phyloP scores from a whole-genome alignment of 2,888 invertebrate genomes.

The Galeruca laticollis region DNA sequence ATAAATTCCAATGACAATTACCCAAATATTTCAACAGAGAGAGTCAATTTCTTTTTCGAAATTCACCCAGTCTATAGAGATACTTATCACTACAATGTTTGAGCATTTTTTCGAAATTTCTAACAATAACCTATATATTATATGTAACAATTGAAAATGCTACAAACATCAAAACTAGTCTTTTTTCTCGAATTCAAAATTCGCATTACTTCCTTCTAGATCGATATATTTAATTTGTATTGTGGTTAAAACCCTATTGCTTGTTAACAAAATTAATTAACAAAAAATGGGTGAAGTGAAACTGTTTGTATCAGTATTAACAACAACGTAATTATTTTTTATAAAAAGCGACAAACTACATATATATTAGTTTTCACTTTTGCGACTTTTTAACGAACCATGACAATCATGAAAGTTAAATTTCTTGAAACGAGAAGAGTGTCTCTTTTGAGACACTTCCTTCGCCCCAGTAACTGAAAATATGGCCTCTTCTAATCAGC shows the following conservation, averaged over 20 bases:
- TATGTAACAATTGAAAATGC: no score
- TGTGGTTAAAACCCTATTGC: background rate
- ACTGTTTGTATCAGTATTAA: conserved; percentile 20
- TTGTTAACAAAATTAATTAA: background rate
- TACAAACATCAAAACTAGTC: no score
- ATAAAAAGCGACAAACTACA: conserved; percentile 58
- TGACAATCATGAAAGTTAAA: conserved; percentile 52
- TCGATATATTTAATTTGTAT: no score
- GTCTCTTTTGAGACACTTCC: conserved; percentile 49
- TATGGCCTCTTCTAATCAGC: conserved; percentile 46
- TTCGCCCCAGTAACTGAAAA: conserved; percentile 52
- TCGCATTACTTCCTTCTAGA: background rate
- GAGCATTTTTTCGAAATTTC: no score
- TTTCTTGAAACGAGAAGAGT: conserved; percentile 54
- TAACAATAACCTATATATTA: no score
- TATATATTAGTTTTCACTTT: conserved; percentile 56
- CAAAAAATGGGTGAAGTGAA: conserved; percentile 20
- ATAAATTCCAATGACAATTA: no score
- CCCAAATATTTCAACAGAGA: no score
- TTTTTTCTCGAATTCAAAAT: no score
- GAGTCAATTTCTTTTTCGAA: no score
- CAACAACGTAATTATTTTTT: conserved; percentile 28
- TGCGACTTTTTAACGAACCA: conserved; percentile 52
- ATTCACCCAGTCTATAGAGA: no score
- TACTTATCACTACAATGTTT: no score